These are phyloP conservation scores for Forbesichthys agassizii DNA, from an alignment of 2,113 vertebrate species.

Conservation along the genomic window DNA sequence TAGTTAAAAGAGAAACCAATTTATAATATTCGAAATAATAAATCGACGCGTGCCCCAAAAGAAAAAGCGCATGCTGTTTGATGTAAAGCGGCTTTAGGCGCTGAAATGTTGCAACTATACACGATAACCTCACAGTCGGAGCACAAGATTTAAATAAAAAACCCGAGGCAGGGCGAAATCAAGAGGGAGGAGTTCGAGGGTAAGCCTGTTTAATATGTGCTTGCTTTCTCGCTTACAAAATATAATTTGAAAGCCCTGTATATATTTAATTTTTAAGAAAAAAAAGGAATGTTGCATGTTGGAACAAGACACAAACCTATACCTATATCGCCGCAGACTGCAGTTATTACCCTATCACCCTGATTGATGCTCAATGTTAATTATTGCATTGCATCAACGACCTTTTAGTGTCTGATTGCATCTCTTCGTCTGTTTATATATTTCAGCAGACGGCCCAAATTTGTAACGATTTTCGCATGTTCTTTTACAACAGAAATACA, in stretches of 20 bases:
- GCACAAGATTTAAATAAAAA: conserved; percentile 28
- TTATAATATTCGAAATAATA: background rate
- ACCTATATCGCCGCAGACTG: too few relatives aligned
- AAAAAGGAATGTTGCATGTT: background rate
- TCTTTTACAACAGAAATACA: background rate
- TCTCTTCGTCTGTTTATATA: background rate
- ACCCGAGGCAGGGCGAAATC: conserved; percentile 46
- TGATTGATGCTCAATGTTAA: background rate
- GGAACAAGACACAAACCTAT: too few relatives aligned
- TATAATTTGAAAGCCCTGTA: background rate
- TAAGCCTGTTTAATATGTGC: background rate
- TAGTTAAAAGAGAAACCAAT: background rate
- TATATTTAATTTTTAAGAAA: conserved; percentile 17
- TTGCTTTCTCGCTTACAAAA: background rate
- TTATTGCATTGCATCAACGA: background rate
- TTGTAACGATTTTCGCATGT: background rate
- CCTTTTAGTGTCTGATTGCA: too few relatives aligned
- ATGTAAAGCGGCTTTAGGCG: conserved; percentile 8
- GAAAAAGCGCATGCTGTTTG: conserved; percentile 13
- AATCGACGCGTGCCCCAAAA: conserved; percentile 1
- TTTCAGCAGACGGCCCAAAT: background rate
- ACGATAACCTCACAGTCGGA: conserved; percentile 29
- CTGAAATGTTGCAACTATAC: conserved; percentile 28
- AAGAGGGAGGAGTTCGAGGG: conserved; percentile 57
- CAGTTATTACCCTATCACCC: too few relatives aligned